Base-by-base conservation (phyloP, 2,888 invertebrate genomes). In the Drosophila picticornis region DNA sequence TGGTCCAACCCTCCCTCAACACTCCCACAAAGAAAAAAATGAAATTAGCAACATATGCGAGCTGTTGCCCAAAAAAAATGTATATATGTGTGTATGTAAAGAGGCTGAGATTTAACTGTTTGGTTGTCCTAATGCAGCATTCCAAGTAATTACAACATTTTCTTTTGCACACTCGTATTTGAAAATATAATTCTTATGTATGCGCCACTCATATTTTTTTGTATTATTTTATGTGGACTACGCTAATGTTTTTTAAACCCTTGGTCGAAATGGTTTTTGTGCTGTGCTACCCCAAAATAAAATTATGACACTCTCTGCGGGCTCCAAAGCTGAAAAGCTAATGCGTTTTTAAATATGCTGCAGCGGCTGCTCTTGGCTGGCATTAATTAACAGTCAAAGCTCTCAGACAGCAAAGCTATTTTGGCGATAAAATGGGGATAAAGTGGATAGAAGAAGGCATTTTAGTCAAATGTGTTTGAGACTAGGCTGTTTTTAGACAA, bases 261-360 rank as follows among this genome's bases (percentile, higher is more conserved):
- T 52, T 62, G 66, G 57, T 46, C 72, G 72, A 80, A 80, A 73
- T 76, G 72, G 55, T 64, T 67, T 62, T 61, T 61, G 32, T 34
- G 46, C 22, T 22, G 13, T 72, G 58, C 46, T 63, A 10, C 68
- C 68, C 19, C 59, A 38, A 46, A 46, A 72, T 40, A 59, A 77
- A 77, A 74, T 77, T 77, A 78, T 77, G 75, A 77, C 77, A 77
- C 62, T 70, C 60, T 50, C 22, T 74, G 38, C 13, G 58, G 50
- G 38, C 19, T 59, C 59, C 65, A 38, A 38, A 38, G 38, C 56
- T 29, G 9, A 46, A 9, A 73, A 80, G 80, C 86, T 85, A 85
- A 85, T 88, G 88, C 78, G 86, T 88, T 85, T 88, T 88, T 85
- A 85, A 88, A 84, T 86, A 88, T 88, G 86, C 88, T 84, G 86